A percentile compares a stretch with the other conserved stretches of the same genome.
phyloP scores from a whole-genome alignment of 1,140 invertebrate genomes.

The Drosophila equinoxialis region DNA sequence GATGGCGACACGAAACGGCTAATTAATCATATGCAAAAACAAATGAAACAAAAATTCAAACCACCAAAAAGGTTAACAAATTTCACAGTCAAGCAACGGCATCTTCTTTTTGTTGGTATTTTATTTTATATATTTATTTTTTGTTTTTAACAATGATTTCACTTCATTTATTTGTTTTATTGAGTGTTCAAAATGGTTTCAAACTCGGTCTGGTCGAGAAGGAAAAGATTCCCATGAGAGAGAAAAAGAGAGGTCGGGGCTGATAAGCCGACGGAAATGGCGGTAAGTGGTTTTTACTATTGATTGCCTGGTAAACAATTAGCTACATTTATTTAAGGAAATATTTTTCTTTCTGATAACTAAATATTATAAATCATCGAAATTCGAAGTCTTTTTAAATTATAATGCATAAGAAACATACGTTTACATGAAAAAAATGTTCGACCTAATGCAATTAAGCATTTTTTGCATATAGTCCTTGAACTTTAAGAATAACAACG shows the following conservation, averaged over 20 bases:
- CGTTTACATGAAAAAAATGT: too few species aligned
- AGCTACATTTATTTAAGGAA: neutral
- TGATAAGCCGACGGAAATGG: neutral
- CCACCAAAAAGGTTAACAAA: constrained; percentile 29
- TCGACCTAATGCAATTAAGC: too few species aligned
- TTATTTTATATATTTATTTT: constrained; percentile 3
- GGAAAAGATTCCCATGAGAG: constrained; percentile 36
- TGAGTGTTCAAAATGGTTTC: constrained; percentile 28
- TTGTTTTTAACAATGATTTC: constrained; percentile 49
- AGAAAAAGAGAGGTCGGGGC: neutral
- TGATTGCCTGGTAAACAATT: neutral
- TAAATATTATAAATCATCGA: too few species aligned
- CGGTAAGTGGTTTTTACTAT: constrained; percentile 40
- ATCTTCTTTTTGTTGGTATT: constrained; percentile 26
- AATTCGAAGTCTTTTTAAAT: too few species aligned
- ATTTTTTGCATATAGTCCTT: too few species aligned
- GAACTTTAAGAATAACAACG: too few species aligned
- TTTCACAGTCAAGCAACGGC: constrained; percentile 3
- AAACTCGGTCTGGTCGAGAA: neutral
- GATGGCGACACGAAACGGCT: constrained; percentile 67
- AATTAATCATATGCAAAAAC: constrained; percentile 74
- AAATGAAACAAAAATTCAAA: constrained; percentile 4
- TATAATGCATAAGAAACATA: too few species aligned
- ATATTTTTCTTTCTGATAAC: too few species aligned
- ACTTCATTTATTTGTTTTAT: constrained; percentile 49